Evolutionary conservation across 2,888 invertebrate genomes (phyloP), one percentile per base, ranked within the genome.

Genomic region (Heliconius aoede): DNA sequence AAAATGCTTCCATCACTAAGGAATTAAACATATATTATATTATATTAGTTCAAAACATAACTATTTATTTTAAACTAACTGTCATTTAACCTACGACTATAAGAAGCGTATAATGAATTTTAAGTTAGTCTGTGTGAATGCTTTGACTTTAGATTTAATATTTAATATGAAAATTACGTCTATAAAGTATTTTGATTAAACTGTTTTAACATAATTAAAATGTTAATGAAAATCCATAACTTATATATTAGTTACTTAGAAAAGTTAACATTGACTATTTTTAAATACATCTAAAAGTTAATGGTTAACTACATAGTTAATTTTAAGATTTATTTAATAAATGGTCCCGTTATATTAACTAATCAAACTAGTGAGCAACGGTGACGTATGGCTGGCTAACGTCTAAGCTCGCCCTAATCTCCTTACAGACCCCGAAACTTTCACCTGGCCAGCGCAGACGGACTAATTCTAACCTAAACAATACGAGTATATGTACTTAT

Each of bases 401-500:
- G 83, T 85, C 86, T 86, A 85, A 86, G 84, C 83, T 83, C 82
- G 79, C 71, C 82, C 82, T 90, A 90, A 91, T 90, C 89, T 88
- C 82, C 82, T 85, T 85, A 84, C 79, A 79, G 84, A 83, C 85
- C 85, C 86, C 83, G 88, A 46, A 91, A 91, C 86, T 91, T 91
- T 89, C 88, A 87, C 90, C 88, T 89, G 90, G 83, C 88, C 55
- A 87, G 84, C 73, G 85, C 85, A 84, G 91, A 90, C 89, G 84
- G 86, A 81, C 86, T 88, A 88, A 88, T 85, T 82, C 89, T 80
- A 82, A 82, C 79, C 86, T 85, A 87, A 86, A 87, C 87, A 87
- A 86, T 85, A 84, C 83, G n/a, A n/a, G n/a, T n/a, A n/a, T n/a
- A 83, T 40, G 62, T 67, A 75, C 32, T 62, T 24, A 62, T 69